Evolutionary conservation across 1,140 invertebrate genomes (phyloP), one percentile per base, ranked within the genome.

Genomic region (Atta texana): DNA sequence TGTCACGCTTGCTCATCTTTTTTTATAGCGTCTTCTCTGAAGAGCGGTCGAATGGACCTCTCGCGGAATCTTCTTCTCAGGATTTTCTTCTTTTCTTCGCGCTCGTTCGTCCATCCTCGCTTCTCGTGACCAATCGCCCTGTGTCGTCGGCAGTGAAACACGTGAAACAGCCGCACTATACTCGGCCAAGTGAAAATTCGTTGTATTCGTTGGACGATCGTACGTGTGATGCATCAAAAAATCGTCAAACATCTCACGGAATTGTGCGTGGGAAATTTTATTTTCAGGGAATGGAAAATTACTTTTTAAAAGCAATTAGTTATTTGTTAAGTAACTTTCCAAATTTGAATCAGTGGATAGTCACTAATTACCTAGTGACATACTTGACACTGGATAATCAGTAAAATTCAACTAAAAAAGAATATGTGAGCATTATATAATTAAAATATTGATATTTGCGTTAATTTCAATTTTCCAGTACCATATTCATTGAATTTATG

Each of bases 81-180:
- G 24, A 74, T 61, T 82, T 78, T 69, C 61, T 34, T 24, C 64
- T 34, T 81, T 68, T 66, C 44, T 69, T 81, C 51, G 14, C 55
- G 55, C 59, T 53, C 55, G 51, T 28, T 63, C 28, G 55, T 39
- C n/a, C 61, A 7, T n/a, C 31, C 59, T 78, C 82, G 72, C 51
- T 78, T 72, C 75, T 78, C 64, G 75, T 77, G 76, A 86, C 75
- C 49, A 84, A 69, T 69, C 53, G 63, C 80, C 10, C 31, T 86
- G 57, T 80, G 75, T 80, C 53, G 63, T 49, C 63, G 66, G 31
- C 64, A 57, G 34, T 34, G 85, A 86, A 63, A 81, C 75, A 68
- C 63, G 24, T 80, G 84, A 86, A 80, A 80, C 39, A 34, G 28
- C n/a, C 63, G n/a, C 24, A 18, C 55, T 74, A 59, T 39, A 75